Percentiles rank a stretch among this genome's conserved stretches.
These are phyloP conservation scores for Psittacula echo DNA, from an alignment of 2,797 vertebrate species.

Conservation along the genomic window DNA sequence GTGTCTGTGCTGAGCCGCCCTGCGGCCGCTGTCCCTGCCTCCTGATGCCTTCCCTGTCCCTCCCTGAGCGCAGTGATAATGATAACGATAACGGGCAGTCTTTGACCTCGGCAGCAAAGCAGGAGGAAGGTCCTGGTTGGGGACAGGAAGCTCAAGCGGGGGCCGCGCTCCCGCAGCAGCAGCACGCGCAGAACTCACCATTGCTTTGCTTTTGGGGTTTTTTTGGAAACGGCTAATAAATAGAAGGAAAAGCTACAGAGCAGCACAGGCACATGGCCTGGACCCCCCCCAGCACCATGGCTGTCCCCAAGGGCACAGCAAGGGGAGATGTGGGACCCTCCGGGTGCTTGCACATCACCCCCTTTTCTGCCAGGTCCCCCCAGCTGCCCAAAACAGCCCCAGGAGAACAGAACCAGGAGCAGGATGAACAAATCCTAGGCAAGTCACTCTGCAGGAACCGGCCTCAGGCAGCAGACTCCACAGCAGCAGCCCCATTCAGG, in stretches of 20 bases:
- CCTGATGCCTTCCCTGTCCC: background rate
- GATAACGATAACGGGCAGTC: background rate
- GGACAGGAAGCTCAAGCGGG: background rate
- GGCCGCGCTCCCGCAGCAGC: background rate
- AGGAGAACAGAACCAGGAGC: accelerated
- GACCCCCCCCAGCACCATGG: accelerated
- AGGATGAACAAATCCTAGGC: background rate
- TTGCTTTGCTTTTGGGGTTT: background rate
- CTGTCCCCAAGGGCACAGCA: background rate
- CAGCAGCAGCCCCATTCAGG: background rate
- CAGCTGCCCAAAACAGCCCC: background rate
- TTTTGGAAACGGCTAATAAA: background rate
- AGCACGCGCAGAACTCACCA: background rate
- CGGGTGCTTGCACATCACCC: accelerated
- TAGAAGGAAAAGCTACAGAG: background rate
- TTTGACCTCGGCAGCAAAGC: background rate
- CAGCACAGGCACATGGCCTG: background rate
- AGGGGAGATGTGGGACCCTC: background rate
- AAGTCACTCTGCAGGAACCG: background rate
- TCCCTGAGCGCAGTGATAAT: accelerated
- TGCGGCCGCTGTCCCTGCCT: background rate
- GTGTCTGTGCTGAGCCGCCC: background rate
- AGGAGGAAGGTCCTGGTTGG: background rate
- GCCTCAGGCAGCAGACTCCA: background rate
- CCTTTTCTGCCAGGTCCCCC: background rate